These are phyloP conservation scores for Mesoligia furuncula DNA, from an alignment of 2,888 invertebrate genomes.

Conservation along the genomic window DNA sequence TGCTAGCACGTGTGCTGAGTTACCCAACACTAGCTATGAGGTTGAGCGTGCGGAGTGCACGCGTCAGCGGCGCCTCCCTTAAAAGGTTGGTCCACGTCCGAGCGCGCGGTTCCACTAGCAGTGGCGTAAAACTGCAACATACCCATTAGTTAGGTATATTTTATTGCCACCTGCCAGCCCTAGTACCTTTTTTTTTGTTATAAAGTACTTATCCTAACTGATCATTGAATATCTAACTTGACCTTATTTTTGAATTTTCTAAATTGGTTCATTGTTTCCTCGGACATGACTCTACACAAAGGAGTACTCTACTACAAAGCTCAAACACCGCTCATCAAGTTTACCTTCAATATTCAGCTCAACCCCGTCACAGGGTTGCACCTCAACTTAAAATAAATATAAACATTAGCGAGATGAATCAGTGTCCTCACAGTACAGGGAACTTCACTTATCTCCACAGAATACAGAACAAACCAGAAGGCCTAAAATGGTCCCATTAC, in stretches of 20 bases:
- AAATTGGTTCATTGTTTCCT: neutral
- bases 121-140: neutral
- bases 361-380: slow-evolving; percentile 20
- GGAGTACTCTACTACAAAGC: neutral
- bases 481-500: fast-evolving
- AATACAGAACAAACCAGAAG: slow-evolving; percentile 15
- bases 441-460: slow-evolving; percentile 57
- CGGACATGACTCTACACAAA: neutral
- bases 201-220: neutral
- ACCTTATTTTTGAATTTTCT: neutral
- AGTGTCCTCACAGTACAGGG: slow-evolving; percentile 56
- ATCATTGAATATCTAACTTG: neutral
- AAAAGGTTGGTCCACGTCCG: no score
- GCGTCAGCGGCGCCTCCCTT: no score
- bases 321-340: neutral
- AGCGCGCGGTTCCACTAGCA: no score
- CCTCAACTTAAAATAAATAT: slow-evolving; percentile 60
- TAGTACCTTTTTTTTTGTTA: neutral
- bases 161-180: neutral
- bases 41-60: no score
- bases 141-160: neutral
- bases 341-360: slow-evolving; percentile 33
- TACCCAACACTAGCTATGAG: no score
- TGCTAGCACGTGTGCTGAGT: no score
- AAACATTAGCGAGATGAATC: slow-evolving; percentile 63